Conservation (phyloP, 2,797 vertebrate genomes). For the Alfaro cultratus region DNA sequence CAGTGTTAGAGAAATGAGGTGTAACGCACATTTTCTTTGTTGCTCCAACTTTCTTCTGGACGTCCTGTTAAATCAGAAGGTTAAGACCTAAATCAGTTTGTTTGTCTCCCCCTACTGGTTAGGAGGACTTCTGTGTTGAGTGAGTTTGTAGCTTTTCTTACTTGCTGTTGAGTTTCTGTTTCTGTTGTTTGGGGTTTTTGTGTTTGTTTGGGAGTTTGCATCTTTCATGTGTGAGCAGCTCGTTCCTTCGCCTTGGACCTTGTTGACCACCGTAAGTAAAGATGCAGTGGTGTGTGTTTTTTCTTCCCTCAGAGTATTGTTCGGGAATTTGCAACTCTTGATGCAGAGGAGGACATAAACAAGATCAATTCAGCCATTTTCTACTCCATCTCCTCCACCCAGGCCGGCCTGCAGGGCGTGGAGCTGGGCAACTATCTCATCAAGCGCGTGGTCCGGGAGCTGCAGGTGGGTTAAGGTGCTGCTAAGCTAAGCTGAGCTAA, state of each 20-base stretch:
- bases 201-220: background rate
- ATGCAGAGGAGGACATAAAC: conserved; percentile 84
- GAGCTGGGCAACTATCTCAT: conserved; percentile 95
- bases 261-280: background rate
- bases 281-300: conserved; percentile 5
- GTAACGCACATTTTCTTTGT: no score
- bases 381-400: conserved; percentile 95
- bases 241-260: no score
- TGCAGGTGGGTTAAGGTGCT: conserved; percentile 84
- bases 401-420: conserved; percentile 93
- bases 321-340: conserved; percentile 83
- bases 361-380: conserved; percentile 90
- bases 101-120: no score
- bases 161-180: background rate
- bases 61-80: no score
- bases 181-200: background rate
- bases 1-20: no score
- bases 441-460: conserved; percentile 91
- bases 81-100: no score
- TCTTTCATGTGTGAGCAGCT: background rate
- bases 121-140: no score
- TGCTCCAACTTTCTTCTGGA: no score
- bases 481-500: background rate
- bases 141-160: no score
- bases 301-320: conserved; percentile 85